A percentile compares a stretch with the other conserved stretches of the same genome.
Evolutionary conservation across 1,140 invertebrate species (phyloP).

Genomic region (Drosophila orena): DNA sequence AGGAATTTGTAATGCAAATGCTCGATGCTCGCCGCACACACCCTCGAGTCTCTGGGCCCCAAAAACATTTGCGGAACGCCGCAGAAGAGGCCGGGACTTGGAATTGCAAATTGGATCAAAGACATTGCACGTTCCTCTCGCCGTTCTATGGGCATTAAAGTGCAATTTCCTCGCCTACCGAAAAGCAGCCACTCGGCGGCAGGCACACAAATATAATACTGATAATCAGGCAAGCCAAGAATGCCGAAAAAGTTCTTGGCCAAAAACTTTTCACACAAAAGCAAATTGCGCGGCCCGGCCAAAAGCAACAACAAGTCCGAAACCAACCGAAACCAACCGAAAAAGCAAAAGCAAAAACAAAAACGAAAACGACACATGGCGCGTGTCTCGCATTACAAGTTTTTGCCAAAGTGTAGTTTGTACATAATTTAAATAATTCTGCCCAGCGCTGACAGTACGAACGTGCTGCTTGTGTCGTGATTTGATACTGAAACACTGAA

Average conservation of each 20-base stretch:
- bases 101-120: conserved; percentile 76
- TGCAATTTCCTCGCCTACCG: conserved; percentile 56
- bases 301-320: not conserved
- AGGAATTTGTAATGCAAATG: conserved; percentile 55
- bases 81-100: conserved; percentile 39
- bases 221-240: conserved; percentile 32
- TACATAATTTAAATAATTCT: conserved; percentile 79
- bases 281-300: conserved; percentile 17
- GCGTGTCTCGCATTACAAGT: conserved; percentile 77
- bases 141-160: conserved; percentile 53
- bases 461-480: conserved; percentile 64
- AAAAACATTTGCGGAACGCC: conserved; percentile 57
- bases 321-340: no score
- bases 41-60: conserved; percentile 14
- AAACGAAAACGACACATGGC: conserved; percentile 44
- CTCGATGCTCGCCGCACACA: conserved; percentile 25
- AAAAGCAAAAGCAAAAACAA: conserved; percentile 13
- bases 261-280: conserved; percentile 54
- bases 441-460: conserved; percentile 59
- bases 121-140: conserved; percentile 57
- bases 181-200: conserved; percentile 28
- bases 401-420: conserved; percentile 63
- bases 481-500: conserved; percentile 43
- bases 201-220: conserved; percentile 33
- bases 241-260: conserved; percentile 51